These are phyloP conservation scores for Orthosia cruda DNA, from an alignment of 2,888 invertebrate genomes.

Conservation along the genomic window DNA sequence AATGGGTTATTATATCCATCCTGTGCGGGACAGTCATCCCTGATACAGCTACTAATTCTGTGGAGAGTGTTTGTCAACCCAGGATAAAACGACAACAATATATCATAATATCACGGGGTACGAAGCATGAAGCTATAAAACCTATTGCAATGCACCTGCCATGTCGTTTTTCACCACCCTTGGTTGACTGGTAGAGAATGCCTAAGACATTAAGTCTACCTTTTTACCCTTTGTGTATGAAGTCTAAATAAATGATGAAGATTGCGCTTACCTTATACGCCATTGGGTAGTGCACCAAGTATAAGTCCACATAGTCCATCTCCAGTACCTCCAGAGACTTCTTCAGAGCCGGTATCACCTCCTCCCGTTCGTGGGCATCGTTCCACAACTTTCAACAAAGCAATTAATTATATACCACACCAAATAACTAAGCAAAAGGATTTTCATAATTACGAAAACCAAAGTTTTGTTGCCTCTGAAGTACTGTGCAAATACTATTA, in stretches of 20 bases:
- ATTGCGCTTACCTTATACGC: constrained; percentile 92
- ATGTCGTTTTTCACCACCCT: too few relatives aligned
- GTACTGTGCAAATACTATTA: constrained; percentile 61
- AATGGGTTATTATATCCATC: too few relatives aligned
- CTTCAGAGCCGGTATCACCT: constrained; percentile 93
- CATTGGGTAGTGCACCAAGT: constrained; percentile 96
- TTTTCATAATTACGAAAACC: constrained; percentile 51
- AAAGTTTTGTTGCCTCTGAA: constrained; percentile 62
- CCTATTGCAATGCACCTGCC: too few relatives aligned
- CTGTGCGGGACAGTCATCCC: too few relatives aligned
- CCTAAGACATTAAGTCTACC: too few relatives aligned
- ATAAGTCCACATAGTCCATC: constrained; percentile 95
- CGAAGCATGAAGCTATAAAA: too few relatives aligned
- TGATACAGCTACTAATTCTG: too few relatives aligned
- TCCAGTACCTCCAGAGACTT: constrained; percentile 93
- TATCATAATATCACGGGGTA: too few relatives aligned
- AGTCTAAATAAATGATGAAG: too few relatives aligned
- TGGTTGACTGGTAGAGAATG: too few relatives aligned
- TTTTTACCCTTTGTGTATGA: too few relatives aligned
- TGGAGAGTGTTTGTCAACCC: not conserved
- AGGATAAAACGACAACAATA: not conserved
- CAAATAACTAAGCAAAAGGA: constrained; percentile 55
- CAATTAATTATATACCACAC: constrained; percentile 61
- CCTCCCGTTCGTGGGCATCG: constrained; percentile 92
- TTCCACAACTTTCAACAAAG: constrained; percentile 85